Conservation (phyloP, 2,797 vertebrate genomes). For the Halcyon smyrnensis region DNA sequence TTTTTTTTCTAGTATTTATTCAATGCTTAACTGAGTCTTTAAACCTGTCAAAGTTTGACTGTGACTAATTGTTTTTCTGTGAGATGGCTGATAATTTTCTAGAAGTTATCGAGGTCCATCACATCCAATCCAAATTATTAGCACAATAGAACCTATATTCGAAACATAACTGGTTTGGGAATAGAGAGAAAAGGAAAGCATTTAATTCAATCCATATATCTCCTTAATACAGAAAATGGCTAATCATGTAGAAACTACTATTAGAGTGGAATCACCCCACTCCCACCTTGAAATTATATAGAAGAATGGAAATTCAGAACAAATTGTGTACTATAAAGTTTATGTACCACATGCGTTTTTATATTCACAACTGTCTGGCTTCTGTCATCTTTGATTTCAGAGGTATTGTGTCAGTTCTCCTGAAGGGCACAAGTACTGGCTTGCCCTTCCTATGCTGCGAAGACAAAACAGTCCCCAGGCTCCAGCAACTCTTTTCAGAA, state of each 20-base stretch:
- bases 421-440: background rate
- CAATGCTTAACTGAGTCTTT: background rate
- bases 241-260: background rate
- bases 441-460: background rate
- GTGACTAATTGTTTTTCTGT: background rate
- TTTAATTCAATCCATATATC: background rate
- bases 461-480: background rate
- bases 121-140: background rate
- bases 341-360: background rate
- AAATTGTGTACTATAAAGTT: background rate
- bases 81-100: background rate
- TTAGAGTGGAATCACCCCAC: background rate
- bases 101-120: background rate
- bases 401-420: background rate
- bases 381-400: constrained; percentile 6
- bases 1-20: background rate
- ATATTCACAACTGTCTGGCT: background rate
- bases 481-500: background rate
- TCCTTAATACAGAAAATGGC: background rate
- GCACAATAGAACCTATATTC: background rate
- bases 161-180: background rate
- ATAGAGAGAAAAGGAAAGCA: background rate
- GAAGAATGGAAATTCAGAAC: background rate
- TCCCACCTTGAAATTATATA: background rate
- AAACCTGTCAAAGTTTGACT: background rate